Evolutionary conservation across 2,888 invertebrate genomes (phyloP), one percentile per base, ranked within the genome.

Genomic region (Pyrochroa serraticornis): DNA sequence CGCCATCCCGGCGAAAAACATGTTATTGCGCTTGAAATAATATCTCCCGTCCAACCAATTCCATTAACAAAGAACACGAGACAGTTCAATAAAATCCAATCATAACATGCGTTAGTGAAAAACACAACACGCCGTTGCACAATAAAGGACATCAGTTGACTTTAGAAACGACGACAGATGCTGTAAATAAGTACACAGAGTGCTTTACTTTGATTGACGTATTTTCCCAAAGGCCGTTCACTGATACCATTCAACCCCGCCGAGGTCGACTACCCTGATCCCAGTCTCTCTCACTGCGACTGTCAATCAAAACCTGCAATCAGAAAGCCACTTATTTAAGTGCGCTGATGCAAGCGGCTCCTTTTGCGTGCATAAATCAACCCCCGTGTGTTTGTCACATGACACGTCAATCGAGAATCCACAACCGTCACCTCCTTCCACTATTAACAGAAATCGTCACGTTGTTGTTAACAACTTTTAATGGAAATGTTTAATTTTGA

Each of bases 161-260:
- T 71, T 67, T 59, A 55, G 66, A 69, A 70, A 70, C 65, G 71
- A 60, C 73, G 71, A 75, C 75, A 75, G 75, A 75, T 75, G 75
- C 71, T 69, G 64, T 70, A 72, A 73, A 73, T 71, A 71, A 69
- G 71, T 64, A 71, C 68, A 72, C 72, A 71, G 69, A 73, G 69
- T 71, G 67, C 60, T 66, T 66, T 58, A 52, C 47, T 60, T 66
- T 77, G 77, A 77, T 77, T 77, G 77, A 77, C 77, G 69, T 73
- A 74, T 76, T 75, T 75, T 77, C 76, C 76, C 76, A 71, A 66
- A 73, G 74, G 76, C 70, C 68, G 67, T 66, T 67, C 62, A 58
- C 66, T 63, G 63, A 65, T 65, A 62, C 60, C 58, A 62, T 51
- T 67, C 68, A 66, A 68, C 69, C 72, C 70, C 66, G 55, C 53